Evolutionary conservation across 2,888 invertebrate genomes (phyloP).

Genomic region (Dorcus parallelipipedus): DNA sequence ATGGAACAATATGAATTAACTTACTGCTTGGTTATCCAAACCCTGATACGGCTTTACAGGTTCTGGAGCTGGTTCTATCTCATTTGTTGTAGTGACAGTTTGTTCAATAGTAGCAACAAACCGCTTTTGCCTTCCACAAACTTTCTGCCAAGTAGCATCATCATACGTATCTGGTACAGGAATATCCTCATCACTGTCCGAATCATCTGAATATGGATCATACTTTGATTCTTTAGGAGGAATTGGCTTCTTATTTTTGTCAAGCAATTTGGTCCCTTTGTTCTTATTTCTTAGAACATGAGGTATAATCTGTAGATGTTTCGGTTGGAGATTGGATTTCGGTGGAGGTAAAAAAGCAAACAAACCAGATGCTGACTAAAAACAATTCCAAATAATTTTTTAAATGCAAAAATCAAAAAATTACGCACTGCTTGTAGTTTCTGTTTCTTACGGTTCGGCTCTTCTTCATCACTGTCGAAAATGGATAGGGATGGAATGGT

Average conservation of each 20-base stretch:
- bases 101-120: slow-evolving; percentile 50
- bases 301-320: slow-evolving; percentile 50
- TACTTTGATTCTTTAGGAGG: slow-evolving; percentile 16
- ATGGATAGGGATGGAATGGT: slow-evolving; percentile 66
- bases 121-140: slow-evolving; percentile 47
- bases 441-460: slow-evolving; percentile 47
- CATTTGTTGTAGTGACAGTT: slow-evolving; percentile 44
- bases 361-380: slow-evolving; percentile 63
- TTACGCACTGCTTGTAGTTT: slow-evolving; percentile 41
- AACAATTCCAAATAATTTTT: slow-evolving; percentile 28
- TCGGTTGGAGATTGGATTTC: slow-evolving; percentile 47
- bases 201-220: slow-evolving; percentile 44
- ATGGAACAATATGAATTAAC: slow-evolving; percentile 11
- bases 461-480: slow-evolving; percentile 59
- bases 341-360: slow-evolving; percentile 70
- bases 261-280: slow-evolving; percentile 8
- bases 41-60: slow-evolving; percentile 49
- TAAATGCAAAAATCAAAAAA: slow-evolving; percentile 3
- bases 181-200: slow-evolving; percentile 52
- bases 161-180: slow-evolving; percentile 50
- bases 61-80: slow-evolving; percentile 49
- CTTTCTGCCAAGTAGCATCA: slow-evolving; percentile 50
- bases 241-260: slow-evolving; percentile 25
- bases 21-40: slow-evolving; percentile 51
- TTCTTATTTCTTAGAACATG: slow-evolving; percentile 48